Base-by-base conservation (phyloP, 2,113 vertebrate species). In the Porphyrio hochstetteri region DNA sequence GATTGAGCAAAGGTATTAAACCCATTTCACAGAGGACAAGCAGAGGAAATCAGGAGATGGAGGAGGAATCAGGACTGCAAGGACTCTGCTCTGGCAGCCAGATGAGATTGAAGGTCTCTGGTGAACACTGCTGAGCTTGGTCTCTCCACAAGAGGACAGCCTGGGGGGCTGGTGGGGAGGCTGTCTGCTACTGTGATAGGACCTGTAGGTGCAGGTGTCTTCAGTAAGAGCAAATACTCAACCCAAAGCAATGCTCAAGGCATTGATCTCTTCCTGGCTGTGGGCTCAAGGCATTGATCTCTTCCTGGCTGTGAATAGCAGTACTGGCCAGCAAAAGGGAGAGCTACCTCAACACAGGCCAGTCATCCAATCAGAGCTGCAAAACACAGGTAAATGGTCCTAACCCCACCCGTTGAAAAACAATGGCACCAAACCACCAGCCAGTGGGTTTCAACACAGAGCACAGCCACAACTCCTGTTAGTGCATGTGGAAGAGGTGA, bases 161-260 rank as follows among this genome's bases (percentile, higher is more conserved):
- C 20, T 2, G 1, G 7, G 7, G 33, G 7, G 10, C 7, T 61
- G 25, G 11, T 10, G 28, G 29, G 11, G 28, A 24, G 10, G 25
- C 4, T 61, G 3, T 48, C 9, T 0, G 0, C 9, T 38, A 35
- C 13, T 27, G 35, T 25, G 16, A 23, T 18, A 27, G 33, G 36
- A 69, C n/a, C 27, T 61, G 28, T 8, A 7, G n/a, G 40, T 31
- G 46, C 8, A 48, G 44, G 5, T 12, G 25, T 13, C 25, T 42
- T 78, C 57, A 55, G 42, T 20, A 23, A 81, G 29, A 64, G 16
- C 8, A 71, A 60, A 71, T 31, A 65, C 27, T 83, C 13, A 8
- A 35, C 17, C 12, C 52, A 52, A 35, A 78, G 46, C 29, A 71
- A 44, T 0, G 2, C 16, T 40, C 13, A 44, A 56, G 57, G 33